Percentiles rank a stretch among this genome's conserved stretches.
Conservation (phyloP, 2,888 invertebrate species). For the Arctia plantaginis region DNA sequence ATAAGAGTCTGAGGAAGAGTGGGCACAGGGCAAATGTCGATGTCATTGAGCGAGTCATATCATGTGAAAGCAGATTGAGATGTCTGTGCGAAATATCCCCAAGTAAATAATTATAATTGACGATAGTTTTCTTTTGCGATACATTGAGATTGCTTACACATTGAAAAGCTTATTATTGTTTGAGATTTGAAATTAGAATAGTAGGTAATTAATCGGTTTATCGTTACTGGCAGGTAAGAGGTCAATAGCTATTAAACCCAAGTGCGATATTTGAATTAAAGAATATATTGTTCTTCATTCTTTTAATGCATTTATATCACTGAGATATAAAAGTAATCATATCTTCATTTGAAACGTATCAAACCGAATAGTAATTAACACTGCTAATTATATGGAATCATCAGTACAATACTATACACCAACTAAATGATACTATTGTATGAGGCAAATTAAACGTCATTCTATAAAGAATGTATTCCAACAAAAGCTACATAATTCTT, state of each 20-base stretch:
- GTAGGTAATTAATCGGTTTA: constrained; percentile 4
- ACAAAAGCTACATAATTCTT: constrained; percentile 13
- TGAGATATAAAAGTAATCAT: constrained; percentile 40
- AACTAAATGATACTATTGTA: constrained; percentile 45
- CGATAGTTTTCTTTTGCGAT: background rate
- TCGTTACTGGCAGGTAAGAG: constrained; percentile 14
- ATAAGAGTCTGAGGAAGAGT: no score
- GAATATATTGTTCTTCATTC: constrained; percentile 21
- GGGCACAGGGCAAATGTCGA: no score
- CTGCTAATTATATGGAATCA: constrained; percentile 66
- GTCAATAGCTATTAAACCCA: constrained; percentile 17
- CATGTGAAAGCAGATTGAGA: no score
- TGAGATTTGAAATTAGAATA: background rate
- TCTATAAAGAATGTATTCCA: constrained; percentile 19
- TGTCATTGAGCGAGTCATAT: no score
- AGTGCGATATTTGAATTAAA: constrained; percentile 18
- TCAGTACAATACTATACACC: constrained; percentile 33
- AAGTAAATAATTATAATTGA: no score
- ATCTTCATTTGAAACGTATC: constrained; percentile 38
- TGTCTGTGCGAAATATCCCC: no score
- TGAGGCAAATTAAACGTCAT: constrained; percentile 32
- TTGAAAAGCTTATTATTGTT: background rate
- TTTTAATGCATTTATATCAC: constrained; percentile 9
- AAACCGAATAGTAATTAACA: constrained; percentile 55
- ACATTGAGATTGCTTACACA: background rate